Evolutionary conservation across 1,140 invertebrate genomes (phyloP).

Genomic region (Sitobion miscanthi): DNA sequence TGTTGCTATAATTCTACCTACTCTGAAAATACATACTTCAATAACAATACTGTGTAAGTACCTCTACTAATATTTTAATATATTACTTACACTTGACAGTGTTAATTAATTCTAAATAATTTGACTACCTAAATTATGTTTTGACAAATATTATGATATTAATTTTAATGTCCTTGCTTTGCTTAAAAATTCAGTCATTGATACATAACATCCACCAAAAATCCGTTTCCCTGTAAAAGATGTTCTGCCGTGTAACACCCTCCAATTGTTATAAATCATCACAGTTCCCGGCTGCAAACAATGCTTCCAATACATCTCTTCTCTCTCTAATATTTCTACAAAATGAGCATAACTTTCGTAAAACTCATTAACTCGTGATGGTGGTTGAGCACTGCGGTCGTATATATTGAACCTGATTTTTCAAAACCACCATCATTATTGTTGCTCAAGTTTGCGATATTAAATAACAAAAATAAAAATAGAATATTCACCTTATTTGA

Average conservation of each 20-base stretch:
- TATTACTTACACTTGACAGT: not conserved
- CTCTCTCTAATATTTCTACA: conserved; percentile 66
- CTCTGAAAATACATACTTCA: not conserved
- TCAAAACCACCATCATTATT: not conserved
- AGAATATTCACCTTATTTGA: conserved; percentile 58
- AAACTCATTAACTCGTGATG: conserved; percentile 68
- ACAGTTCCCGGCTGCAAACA: conserved; percentile 72
- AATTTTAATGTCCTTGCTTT: conserved; percentile 62
- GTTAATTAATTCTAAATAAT: not conserved
- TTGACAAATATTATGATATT: conserved; percentile 38
- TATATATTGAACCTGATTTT: conserved; percentile 71
- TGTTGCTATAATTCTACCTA: not conserved
- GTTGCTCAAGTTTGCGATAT: not conserved
- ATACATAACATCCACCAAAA: conserved; percentile 69
- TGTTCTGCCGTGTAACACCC: conserved; percentile 74
- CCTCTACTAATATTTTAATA: not conserved
- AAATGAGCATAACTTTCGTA: conserved; percentile 70
- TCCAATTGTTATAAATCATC: conserved; percentile 78
- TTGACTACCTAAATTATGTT: not conserved
- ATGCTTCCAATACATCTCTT: conserved; percentile 67
- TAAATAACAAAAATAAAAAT: not conserved
- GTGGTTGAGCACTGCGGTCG: conserved; percentile 67
- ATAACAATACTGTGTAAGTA: not conserved
- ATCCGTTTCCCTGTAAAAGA: conserved; percentile 69
- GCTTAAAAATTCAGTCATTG: conserved; percentile 70